Evolutionary conservation across 2,113 vertebrate genomes (phyloP), one percentile per base, ranked within the genome.

Genomic region (Phocoena phocoena): DNA sequence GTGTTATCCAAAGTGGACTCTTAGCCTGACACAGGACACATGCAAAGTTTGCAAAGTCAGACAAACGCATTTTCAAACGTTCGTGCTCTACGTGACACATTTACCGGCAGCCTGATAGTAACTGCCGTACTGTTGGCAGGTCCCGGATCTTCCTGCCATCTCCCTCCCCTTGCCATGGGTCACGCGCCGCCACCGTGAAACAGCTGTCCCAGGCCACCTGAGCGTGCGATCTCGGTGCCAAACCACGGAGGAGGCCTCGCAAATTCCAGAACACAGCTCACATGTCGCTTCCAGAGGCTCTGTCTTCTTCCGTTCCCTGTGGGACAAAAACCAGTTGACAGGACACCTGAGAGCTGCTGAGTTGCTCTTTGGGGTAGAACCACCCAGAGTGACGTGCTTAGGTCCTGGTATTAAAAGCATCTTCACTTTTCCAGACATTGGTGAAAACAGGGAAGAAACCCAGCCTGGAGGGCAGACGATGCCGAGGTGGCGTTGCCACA

Each of bases 71-170:
- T 38, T 50, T 26, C 73, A 41, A 14, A 12, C 1, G 50, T 9
- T 3, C 14, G 0, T 5, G 33, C 21, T 23, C 14, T 50, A 4
- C 0, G 0, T 6, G 73, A 20, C 21, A 13, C 4, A 0, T 8
- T 33, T 21, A 5, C 55, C 1, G 0, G 28, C 71, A 12, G 62
- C 31, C 7, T 2, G 53, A 12, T 6, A 15, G 33, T 1, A 6
- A 13, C 8, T 14, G 23, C 50, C 1, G 7, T 1, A 10, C 5
- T 0, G 18, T 4, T 3, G 3, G 44, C 63, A 53, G 67, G 13
- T 38, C 50, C 94, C 0, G 28, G 26, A 5, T 53, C 77, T 70
- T 76, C 68, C 8, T 2, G 14, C 47, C 13, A 5, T 9, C 47
- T 63, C 14, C 85, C 50, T 70, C 18, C 6, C 28, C 18, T 6